Evolutionary conservation across 2,888 invertebrate genomes (phyloP), one percentile per base, ranked within the genome.

Genomic region (Kryphioiulus occultus): DNA sequence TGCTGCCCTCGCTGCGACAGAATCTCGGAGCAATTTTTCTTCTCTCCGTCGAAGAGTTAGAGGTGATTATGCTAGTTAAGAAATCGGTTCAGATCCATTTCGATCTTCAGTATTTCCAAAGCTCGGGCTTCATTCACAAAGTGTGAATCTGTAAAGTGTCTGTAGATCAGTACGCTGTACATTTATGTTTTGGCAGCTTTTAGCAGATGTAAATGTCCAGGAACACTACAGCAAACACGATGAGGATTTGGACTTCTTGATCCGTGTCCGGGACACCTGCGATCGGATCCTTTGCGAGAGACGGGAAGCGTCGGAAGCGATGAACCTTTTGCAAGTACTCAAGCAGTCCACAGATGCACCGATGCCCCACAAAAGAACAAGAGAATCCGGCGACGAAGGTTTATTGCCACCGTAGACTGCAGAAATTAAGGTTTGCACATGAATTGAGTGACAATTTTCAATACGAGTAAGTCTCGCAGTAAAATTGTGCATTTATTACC

Each of bases 251-350:
- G 68, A 86, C 32, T 86, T 86, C 19, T 35, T 26, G 15, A 68
- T 39, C 17, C 86, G 86, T 9, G 32, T 86, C 19, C 86, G 78
- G 10, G 86, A 86, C 59, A 86, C 86, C 30, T 86, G 86, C 30
- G 35, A 30, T 32, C 68, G 86, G 19, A 86, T 86, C 19, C 35
- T 59, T 78, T 26, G 35, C 0, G 86, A 86, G 59, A 19, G 86
- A 17, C 32, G 59, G 10, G 86, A 86, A 68, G 86, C 86, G 5
- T 78, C 32, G 1, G 86, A 86, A 86, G 86, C 86, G 22, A 86
- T 86, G 86, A 35, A 86, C 30, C 83, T 87, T 82, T 26, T 84
- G 39, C 87, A 87, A 30, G 32, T 84, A 12, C 42, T 26, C 19
- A 22, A 85, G 84, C 35, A 39, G 19, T 44, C 84, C 0, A 39